Conservation (phyloP, 1,140 invertebrate species). For the Aradophagus sp. region DNA sequence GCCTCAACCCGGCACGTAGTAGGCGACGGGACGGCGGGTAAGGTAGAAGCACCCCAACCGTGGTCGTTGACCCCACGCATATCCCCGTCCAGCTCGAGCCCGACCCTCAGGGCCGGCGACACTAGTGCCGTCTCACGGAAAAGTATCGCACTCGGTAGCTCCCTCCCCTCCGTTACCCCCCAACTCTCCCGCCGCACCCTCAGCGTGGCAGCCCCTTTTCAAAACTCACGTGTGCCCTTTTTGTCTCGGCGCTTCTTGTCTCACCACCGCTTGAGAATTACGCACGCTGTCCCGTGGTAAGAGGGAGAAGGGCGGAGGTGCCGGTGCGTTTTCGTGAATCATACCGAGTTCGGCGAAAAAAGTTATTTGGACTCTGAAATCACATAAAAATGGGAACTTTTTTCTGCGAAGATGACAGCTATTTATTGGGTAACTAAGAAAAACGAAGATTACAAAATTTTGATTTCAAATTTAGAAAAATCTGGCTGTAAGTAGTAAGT, state of each 20-base stretch:
- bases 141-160: conserved; percentile 70
- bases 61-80: conserved; percentile 71
- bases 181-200: conserved; percentile 32
- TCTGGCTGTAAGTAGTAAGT: too few species aligned
- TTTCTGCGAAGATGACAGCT: too few species aligned
- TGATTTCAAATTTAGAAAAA: too few species aligned
- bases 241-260: conserved; percentile 27
- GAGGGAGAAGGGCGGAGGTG: too few species aligned
- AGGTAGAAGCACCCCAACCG: conserved; percentile 61
- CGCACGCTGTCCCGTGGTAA: too few species aligned
- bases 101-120: conserved; percentile 71
- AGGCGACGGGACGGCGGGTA: conserved; percentile 55
- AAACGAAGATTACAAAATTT: too few species aligned
- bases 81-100: conserved; percentile 68
- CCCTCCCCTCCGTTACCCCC: too few species aligned
- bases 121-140: conserved; percentile 72
- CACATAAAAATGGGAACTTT: too few species aligned
- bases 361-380: too few species aligned
- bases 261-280: conserved; percentile 36
- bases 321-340: too few species aligned
- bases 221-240: conserved; percentile 43
- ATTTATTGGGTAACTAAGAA: too few species aligned
- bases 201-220: conserved; percentile 38
- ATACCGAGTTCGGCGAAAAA: too few species aligned
- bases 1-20: conserved; percentile 50